Percentiles rank a stretch among this genome's conserved stretches.
Evolutionary conservation across 2,797 vertebrate genomes (phyloP).

Genomic region (Scleropages formosus): DNA sequence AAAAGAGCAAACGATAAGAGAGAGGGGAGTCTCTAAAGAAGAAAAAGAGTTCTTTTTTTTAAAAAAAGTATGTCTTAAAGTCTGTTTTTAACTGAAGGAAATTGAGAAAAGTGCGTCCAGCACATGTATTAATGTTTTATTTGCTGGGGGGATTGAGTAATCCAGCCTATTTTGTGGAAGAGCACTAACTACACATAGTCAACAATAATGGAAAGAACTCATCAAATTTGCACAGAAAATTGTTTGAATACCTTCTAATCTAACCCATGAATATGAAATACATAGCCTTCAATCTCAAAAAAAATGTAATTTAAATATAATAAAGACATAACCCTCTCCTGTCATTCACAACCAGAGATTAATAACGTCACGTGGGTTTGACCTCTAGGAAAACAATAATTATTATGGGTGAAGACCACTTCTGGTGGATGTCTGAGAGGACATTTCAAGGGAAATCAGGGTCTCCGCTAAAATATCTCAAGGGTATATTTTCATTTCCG

Average conservation of each 20-base stretch:
- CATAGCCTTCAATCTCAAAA: slow-evolving; percentile 46
- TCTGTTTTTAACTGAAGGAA: background rate
- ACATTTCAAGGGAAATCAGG: background rate
- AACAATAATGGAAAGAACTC: slow-evolving; percentile 62
- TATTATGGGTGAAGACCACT: slow-evolving; percentile 39
- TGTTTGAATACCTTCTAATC: slow-evolving; percentile 78
- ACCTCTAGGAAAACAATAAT: slow-evolving; percentile 59
- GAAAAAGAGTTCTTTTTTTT: too few relatives aligned
- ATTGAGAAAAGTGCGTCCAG: slow-evolving; percentile 36
- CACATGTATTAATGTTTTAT: slow-evolving; percentile 63
- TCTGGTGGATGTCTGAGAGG: slow-evolving; percentile 5
- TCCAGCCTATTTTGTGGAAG: slow-evolving; percentile 71
- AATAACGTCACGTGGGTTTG: slow-evolving; percentile 34
- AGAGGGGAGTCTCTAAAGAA: background rate
- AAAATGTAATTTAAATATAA: slow-evolving; percentile 72
- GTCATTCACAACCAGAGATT: slow-evolving; percentile 58
- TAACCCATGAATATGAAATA: slow-evolving; percentile 58
- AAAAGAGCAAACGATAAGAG: background rate
- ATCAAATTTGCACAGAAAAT: slow-evolving; percentile 86
- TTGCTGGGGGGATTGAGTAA: slow-evolving; percentile 69
- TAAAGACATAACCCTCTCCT: slow-evolving; percentile 63
- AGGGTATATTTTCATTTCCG: background rate
- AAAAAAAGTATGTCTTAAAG: background rate
- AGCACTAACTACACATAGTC: slow-evolving; percentile 66
- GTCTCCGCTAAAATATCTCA: background rate